phyloP scores from a whole-genome alignment of 1,140 invertebrate genomes.

The Drosophila ercepeae region DNA sequence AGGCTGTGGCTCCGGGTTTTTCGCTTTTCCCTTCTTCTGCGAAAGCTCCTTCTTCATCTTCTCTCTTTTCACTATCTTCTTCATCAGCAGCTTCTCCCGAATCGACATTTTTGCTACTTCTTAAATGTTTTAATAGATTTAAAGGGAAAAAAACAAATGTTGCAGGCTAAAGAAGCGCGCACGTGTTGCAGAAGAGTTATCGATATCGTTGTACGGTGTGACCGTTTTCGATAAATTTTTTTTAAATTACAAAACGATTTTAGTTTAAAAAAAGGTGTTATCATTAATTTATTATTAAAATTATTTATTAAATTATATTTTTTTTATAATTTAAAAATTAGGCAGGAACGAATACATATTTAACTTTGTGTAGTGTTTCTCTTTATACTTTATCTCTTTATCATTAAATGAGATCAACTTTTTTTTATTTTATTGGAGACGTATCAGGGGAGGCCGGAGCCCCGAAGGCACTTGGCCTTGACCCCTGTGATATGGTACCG shows the following conservation, averaged over 20 bases:
- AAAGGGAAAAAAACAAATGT: conserved; percentile 29
- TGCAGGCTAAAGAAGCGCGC: conserved; percentile 43
- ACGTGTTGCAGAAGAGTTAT: conserved; percentile 55
- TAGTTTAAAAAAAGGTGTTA: not conserved
- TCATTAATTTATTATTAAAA: too few species aligned
- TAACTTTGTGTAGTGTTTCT: too few species aligned
- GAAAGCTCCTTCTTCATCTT: conserved; percentile 88
- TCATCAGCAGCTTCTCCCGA: conserved; percentile 90
- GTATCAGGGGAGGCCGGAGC: too few species aligned
- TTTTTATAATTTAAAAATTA: too few species aligned
- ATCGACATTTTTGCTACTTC: conserved; percentile 86
- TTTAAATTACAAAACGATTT: not conserved
- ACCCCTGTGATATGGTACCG: too few species aligned
- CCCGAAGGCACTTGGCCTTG: too few species aligned
- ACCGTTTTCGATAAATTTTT: not conserved
- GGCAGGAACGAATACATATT: too few species aligned
- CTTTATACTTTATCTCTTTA: too few species aligned
- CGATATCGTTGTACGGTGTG: not conserved
- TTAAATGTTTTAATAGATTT: conserved; percentile 14
- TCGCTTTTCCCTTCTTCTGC: conserved; percentile 84
- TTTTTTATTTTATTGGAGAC: too few species aligned
- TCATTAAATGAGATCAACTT: too few species aligned
- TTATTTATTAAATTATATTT: too few species aligned
- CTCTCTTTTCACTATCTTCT: conserved; percentile 91
- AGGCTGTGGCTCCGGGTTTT: conserved; percentile 2